A percentile compares a stretch with the other conserved stretches of the same genome.
Conservation (phyloP, 2,113 vertebrate genomes). For the Kryptolebias marmoratus region DNA sequence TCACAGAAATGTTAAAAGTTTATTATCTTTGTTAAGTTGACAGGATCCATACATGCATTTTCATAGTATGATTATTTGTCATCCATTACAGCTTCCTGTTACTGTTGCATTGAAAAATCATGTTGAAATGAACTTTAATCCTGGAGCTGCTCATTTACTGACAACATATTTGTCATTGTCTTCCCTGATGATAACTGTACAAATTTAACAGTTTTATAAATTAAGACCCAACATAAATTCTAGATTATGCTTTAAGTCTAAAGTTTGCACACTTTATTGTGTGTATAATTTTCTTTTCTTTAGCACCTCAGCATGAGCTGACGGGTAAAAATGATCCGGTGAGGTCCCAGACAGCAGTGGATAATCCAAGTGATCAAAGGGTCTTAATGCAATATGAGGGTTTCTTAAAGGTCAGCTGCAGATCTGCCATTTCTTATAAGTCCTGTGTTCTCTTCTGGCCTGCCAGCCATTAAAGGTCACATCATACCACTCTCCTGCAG, state of each 20-base stretch:
- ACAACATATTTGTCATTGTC: too few relatives aligned
- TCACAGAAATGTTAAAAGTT: too few relatives aligned
- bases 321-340: conserved; percentile 40
- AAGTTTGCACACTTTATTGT: conserved; percentile 5
- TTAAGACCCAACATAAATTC: too few relatives aligned
- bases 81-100: too few relatives aligned
- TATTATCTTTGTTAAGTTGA: too few relatives aligned
- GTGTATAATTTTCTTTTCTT: conserved; percentile 21
- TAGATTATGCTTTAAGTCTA: background rate
- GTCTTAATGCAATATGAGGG: conserved; percentile 74
- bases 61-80: too few relatives aligned
- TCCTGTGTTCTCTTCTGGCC: conserved; percentile 60
- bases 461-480: conserved; percentile 75
- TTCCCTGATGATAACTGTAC: too few relatives aligned
- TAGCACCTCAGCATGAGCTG: conserved; percentile 15
- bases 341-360: conserved; percentile 58
- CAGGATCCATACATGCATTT: too few relatives aligned
- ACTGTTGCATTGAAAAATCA: too few relatives aligned
- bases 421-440: conserved; percentile 74
- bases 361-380: conserved; percentile 75
- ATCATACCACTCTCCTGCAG: conserved; percentile 61
- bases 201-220: too few relatives aligned
- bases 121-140: too few relatives aligned
- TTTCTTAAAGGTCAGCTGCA: conserved; percentile 75
- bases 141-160: too few relatives aligned